Evolutionary conservation across 2,113 vertebrate genomes (phyloP), one percentile per base, ranked within the genome.

Genomic region (Zapus hudsonius): DNA sequence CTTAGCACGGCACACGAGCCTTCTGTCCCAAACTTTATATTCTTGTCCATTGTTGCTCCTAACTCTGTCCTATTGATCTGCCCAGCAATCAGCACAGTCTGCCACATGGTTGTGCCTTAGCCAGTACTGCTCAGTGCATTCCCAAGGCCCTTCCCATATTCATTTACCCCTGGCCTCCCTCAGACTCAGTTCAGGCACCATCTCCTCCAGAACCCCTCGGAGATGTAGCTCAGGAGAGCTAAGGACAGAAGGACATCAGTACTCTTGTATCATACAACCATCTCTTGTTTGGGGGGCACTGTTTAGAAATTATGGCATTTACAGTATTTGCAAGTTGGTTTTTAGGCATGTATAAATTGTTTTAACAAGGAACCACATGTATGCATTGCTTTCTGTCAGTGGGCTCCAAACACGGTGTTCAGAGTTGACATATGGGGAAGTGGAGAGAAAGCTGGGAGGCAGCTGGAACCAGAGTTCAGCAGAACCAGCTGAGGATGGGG

Each of bases 401-500:
- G 6, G 76, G 17, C 17, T 17, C 40, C 15, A 44, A 70, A 67
- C 57, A 87, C 74, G 42, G 29, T 44, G 31, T 52, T 52, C 3
- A 3, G 86, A 47, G 36, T 11, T 57, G 74, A n/a, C 70, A 70
- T 64, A n/a, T 0, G 4, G 27, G 47, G 19, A 85, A 89, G 27
- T 7, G 52, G 47, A 47, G 74, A 44, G 67, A 87, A 36, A 31
- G 27, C 61, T 20, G 2, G 47, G 42, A n/a, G 69, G 64, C 33
- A 70, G 44, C 61, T 52, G 72, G n/a, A 86, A 69, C 6, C 55
- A 52, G 81, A 38, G 38, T 33, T 1, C 29, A 55, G 40, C 0
- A 57, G 67, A 93, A 33, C 27, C 10, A 11, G 86, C 42, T 2
- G 47, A 89, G 93, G 94, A 91, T 82, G 94, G 90, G 75, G 90